A percentile compares a stretch with the other conserved stretches of the same genome.
Conservation (phyloP, 2,797 vertebrate species). For the Schizopygopsis malacanthus region DNA sequence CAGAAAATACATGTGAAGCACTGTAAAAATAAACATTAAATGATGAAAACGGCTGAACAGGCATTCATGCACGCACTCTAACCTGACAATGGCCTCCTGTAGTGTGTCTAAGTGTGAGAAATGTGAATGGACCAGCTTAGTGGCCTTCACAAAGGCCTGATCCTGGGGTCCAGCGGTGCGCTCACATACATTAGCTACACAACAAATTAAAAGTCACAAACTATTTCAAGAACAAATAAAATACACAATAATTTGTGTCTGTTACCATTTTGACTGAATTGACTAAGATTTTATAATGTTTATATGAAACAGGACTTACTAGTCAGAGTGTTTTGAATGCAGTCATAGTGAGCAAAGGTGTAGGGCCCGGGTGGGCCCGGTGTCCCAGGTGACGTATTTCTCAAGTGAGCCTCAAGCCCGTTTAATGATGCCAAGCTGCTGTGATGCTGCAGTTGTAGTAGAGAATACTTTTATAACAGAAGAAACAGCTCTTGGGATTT, state of each 20-base stretch:
- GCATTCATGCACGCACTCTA: conserved; percentile 65
- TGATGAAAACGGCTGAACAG: background rate
- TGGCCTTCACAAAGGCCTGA: conserved; percentile 85
- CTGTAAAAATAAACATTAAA: background rate
- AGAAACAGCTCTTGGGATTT: background rate
- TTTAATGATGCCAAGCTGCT: conserved; percentile 95
- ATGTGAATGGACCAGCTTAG: conserved; percentile 87
- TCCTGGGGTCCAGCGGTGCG: conserved; percentile 75
- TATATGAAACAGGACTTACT: conserved; percentile 72
- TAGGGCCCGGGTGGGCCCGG: conserved; percentile 71
- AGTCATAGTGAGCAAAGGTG: conserved; percentile 88
- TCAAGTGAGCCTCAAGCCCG: conserved; percentile 92
- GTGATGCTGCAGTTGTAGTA: conserved; percentile 82
- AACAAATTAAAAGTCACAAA: conserved; percentile 58
- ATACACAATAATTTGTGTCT: background rate
- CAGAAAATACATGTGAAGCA: background rate
- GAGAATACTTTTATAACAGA: background rate
- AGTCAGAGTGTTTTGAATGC: conserved; percentile 85
- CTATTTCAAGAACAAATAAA: conserved; percentile 42
- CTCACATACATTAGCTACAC: conserved; percentile 87
- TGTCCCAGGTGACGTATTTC: conserved; percentile 68
- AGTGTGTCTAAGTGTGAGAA: conserved; percentile 83
- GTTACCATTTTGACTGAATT: background rate
- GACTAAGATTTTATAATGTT: background rate
- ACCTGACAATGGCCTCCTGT: conserved; percentile 92